phyloP scores from a whole-genome alignment of 2,797 vertebrate genomes.

The Falco naumanni region DNA sequence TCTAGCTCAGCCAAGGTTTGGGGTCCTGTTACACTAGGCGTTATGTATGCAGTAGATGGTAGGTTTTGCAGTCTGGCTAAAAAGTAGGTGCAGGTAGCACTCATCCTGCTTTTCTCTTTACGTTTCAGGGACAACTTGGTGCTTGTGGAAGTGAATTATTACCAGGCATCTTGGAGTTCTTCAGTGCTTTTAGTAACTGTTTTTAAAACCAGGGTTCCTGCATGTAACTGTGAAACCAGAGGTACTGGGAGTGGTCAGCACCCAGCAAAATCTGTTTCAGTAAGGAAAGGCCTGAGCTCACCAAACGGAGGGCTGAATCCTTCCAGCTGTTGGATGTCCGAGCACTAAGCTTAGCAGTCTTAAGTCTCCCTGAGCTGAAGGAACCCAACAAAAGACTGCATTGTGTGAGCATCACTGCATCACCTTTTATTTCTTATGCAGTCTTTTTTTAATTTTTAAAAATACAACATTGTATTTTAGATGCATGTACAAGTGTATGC shows the following conservation, averaged over 20 bases:
- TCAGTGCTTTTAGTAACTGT: neutral
- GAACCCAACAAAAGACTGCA: neutral
- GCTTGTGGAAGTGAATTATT: neutral
- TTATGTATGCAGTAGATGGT: rapidly evolving
- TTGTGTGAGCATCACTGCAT: neutral
- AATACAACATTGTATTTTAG: neutral
- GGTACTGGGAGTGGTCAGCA: neutral
- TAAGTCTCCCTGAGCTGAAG: neutral
- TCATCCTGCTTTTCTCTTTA: neutral
- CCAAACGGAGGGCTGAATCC: neutral
- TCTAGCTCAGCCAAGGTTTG: neutral
- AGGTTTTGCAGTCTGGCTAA: neutral
- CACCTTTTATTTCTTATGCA: neutral
- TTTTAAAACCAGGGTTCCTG: neutral
- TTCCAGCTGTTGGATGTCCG: neutral
- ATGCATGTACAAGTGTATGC: neutral
- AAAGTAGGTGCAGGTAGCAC: neutral
- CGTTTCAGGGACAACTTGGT: neutral
- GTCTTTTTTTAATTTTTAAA: neutral
- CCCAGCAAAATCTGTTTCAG: neutral
- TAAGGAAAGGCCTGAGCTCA: neutral
- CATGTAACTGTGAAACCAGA: neutral
- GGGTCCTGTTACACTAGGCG: neutral
- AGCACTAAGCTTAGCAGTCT: neutral
- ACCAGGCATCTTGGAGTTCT: neutral